These are phyloP conservation scores for Dione vanillae DNA, from an alignment of 2,888 invertebrate genomes.

Conservation along the genomic window DNA sequence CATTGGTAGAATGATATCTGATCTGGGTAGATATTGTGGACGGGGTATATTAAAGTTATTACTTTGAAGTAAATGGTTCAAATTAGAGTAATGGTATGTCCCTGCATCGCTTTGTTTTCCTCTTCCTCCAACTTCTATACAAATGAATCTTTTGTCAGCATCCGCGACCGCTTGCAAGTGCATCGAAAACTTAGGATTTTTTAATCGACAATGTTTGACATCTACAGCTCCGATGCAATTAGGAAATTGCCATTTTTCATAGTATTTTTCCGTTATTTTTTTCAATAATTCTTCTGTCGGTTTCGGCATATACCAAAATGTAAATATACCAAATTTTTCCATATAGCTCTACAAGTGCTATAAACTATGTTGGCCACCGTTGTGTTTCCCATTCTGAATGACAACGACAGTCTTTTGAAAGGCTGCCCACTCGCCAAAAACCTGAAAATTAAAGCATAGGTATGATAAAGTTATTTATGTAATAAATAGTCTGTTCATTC, in stretches of 20 bases:
- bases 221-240: slow-evolving; percentile 43
- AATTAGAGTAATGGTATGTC: slow-evolving; percentile 47
- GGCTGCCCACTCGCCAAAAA: slow-evolving; percentile 42
- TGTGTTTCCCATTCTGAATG: slow-evolving; percentile 44
- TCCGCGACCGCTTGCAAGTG: slow-evolving; percentile 47
- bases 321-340: slow-evolving; percentile 44
- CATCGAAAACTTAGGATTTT: slow-evolving; percentile 44
- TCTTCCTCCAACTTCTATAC: no score
- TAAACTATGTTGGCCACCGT: slow-evolving; percentile 44
- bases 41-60: slow-evolving; percentile 32
- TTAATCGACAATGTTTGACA: slow-evolving; percentile 48
- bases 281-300: slow-evolving; percentile 45
- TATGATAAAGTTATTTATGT: slow-evolving; percentile 39
- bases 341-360: slow-evolving; percentile 43
- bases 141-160: background rate
- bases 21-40: slow-evolving; percentile 38
- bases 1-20: slow-evolving; percentile 42
- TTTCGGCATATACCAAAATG: slow-evolving; percentile 44
- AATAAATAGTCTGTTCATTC: slow-evolving; percentile 30
- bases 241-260: slow-evolving; percentile 48
- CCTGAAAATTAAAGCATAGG: slow-evolving; percentile 43
- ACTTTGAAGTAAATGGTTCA: slow-evolving; percentile 42
- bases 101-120: slow-evolving; percentile 48
- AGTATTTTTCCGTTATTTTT: slow-evolving; percentile 42
- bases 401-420: slow-evolving; percentile 43